Conservation (phyloP, 2,797 vertebrate species). For the Glyptemys insculpta region DNA sequence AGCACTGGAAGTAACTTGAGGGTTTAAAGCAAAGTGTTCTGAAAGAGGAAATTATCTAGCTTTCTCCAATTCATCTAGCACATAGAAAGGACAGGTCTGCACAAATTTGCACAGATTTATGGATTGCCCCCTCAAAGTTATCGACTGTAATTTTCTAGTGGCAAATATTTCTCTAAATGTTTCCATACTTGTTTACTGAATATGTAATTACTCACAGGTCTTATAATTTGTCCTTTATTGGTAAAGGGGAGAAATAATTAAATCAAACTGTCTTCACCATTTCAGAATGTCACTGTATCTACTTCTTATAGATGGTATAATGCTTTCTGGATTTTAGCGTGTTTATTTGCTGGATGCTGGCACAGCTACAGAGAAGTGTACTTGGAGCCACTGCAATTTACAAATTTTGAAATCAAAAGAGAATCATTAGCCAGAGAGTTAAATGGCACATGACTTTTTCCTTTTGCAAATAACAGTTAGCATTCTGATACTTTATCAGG, state of each 20-base stretch:
- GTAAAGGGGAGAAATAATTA: neutral
- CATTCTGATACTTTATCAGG: slow-evolving; percentile 42
- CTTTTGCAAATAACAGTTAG: slow-evolving; percentile 51
- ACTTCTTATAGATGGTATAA: neutral
- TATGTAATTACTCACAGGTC: neutral
- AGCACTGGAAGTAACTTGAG: neutral
- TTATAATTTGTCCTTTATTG: neutral
- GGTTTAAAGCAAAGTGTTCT: neutral
- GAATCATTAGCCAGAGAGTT: slow-evolving; percentile 58
- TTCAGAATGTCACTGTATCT: neutral
- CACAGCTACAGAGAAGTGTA: neutral
- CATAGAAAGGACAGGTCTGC: neutral
- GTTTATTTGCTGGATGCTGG: slow-evolving; percentile 61
- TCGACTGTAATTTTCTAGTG: neutral
- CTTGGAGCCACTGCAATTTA: slow-evolving; percentile 47
- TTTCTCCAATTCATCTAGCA: neutral
- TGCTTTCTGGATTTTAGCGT: slow-evolving; percentile 11
- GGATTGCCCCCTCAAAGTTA: neutral
- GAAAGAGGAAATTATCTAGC: neutral
- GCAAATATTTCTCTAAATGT: neutral
- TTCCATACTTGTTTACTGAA: neutral
- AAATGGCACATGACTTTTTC: slow-evolving; percentile 41
- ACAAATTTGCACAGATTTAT: neutral
- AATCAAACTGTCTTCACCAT: neutral
- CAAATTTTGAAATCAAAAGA: slow-evolving; percentile 71